Evolutionary conservation across 2,113 vertebrate genomes (phyloP).

Genomic region (Xiphorhynchus elegans): DNA sequence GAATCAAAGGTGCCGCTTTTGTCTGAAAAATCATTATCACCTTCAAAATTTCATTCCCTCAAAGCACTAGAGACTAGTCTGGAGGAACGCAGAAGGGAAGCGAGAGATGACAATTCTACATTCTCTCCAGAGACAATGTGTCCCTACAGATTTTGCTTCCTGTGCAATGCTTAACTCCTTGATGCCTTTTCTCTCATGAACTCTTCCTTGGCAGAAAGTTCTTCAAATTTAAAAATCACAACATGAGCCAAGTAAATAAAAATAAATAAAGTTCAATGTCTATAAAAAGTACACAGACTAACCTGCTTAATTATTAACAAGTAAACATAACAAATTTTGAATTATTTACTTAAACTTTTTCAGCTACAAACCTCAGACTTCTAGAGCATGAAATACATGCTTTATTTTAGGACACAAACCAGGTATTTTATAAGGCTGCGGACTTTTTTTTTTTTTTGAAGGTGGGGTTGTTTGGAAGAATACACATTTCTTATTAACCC

Average conservation of each 20-base stretch:
- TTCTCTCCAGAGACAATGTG: not conserved
- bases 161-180: conserved; percentile 35
- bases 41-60: conserved; percentile 30
- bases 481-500: conserved; percentile 40
- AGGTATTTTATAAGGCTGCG: conserved; percentile 46
- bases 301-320: conserved; percentile 82
- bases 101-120: not conserved
- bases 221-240: conserved; percentile 70
- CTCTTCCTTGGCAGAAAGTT: conserved; percentile 15
- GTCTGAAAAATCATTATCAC: not conserved
- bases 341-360: conserved; percentile 80
- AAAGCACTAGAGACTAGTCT: not conserved
- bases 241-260: conserved; percentile 63
- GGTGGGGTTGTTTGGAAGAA: not conserved
- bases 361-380: conserved; percentile 74
- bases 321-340: conserved; percentile 79
- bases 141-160: conserved; percentile 3
- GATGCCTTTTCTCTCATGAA: conserved; percentile 26
- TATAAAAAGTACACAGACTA: conserved; percentile 77
- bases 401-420: conserved; percentile 64
- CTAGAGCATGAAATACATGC: conserved; percentile 70
- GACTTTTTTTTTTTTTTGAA: not conserved
- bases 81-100: not conserved
- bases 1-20: conserved; percentile 3
- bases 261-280: conserved; percentile 70